Evolutionary conservation across 2,113 vertebrate species (phyloP), one percentile per base, ranked within the genome.

Genomic region (Gymnarchus niloticus): DNA sequence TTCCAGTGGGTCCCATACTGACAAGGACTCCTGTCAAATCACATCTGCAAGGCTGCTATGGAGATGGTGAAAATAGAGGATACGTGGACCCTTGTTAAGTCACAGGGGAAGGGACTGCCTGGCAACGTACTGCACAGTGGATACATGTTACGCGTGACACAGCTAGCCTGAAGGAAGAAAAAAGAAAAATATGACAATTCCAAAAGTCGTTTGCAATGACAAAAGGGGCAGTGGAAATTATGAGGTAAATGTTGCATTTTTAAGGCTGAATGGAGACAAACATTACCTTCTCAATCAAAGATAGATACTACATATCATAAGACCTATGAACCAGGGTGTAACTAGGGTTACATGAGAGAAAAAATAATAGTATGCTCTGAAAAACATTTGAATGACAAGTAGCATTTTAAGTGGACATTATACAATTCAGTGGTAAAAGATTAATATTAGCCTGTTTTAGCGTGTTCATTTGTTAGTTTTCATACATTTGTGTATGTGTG

Each of bases 401-500:
- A 2, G n/a, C 57, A 28, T 61, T 61, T 61, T 61, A 61, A 3
- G n/a, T 61, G 28, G 10, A 28, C 2, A 61, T 61, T 37, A 33
- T 33, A 37, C 4, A 33, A 65, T 73, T 73, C 65, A 14, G 33
- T 33, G 41, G 33, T 41, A 17, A 19, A 73, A 73, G 19, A 41
- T 41, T 73, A 37, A 73, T 41, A 37, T 19, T 6, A 78, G 21
- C 76, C 44, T 7, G 8, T 10, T 51, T 33, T 54, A 61, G 54
- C 7, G 21, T 25, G 23, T 33, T 33, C 17, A 57, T 82, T 33
- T 61, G 54, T 52, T 6, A 14, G 56, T 56, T 21, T 17, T 54
- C 59, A 41, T 81, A 52, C 81, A 23, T 59, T 73, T 86, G 56
- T 61, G 14, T 59, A 23, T 61, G n/a, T 82, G 56, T 61, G 54